A percentile compares a stretch with the other conserved stretches of the same genome.
Evolutionary conservation across 1,140 invertebrate genomes (phyloP).

Genomic region (Aricia agestis): DNA sequence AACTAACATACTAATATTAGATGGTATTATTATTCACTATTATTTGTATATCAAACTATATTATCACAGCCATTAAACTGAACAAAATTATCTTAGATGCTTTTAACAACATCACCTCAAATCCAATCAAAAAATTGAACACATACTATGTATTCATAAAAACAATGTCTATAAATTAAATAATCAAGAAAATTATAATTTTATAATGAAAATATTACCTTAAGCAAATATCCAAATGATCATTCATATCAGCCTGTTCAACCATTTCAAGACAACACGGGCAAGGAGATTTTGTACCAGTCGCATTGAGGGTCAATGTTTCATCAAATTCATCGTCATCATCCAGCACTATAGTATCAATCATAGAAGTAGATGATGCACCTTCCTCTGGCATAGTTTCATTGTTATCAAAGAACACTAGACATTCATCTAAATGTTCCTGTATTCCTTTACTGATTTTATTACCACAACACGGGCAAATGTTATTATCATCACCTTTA

Average conservation of each 20-base stretch:
- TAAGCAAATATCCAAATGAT: constrained; percentile 63
- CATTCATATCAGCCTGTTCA: constrained; percentile 62
- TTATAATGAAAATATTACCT: constrained; percentile 22
- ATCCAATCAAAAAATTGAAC: too few species aligned
- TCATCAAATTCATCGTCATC: constrained; percentile 59
- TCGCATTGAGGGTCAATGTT: constrained; percentile 47
- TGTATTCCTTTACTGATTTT: constrained; percentile 72
- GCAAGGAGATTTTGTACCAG: constrained; percentile 67
- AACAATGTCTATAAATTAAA: too few species aligned
- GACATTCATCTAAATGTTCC: constrained; percentile 80
- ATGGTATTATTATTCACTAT: too few species aligned
- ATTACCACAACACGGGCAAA: constrained; percentile 80
- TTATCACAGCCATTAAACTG: too few species aligned
- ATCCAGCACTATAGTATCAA: constrained; percentile 48
- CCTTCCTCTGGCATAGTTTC: constrained; percentile 45
- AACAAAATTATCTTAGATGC: too few species aligned
- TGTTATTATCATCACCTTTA: constrained; percentile 34
- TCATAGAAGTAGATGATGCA: constrained; percentile 38
- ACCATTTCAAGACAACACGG: constrained; percentile 67
- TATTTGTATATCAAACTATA: too few species aligned
- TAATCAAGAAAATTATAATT: too few species aligned
- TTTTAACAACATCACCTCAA: too few species aligned
- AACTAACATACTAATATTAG: too few species aligned
- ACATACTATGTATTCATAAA: too few species aligned
- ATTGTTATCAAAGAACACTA: constrained; percentile 58